Evolutionary conservation across 2,113 vertebrate species (phyloP).

Genomic region (Mesocricetus auratus): DNA sequence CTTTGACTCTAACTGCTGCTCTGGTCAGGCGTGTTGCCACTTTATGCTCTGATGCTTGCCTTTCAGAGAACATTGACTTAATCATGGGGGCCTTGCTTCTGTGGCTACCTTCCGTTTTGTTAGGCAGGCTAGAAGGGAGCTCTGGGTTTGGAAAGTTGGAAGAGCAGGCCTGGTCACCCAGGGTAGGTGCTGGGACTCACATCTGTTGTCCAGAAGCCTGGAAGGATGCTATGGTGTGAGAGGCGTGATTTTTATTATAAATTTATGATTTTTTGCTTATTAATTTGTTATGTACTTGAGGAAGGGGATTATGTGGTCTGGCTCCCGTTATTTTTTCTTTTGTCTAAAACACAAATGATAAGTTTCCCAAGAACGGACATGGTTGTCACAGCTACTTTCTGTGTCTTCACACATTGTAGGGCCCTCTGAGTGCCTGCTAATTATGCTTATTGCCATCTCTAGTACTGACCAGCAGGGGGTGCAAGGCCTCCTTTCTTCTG

Average conservation of each 20-base stretch:
- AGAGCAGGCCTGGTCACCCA: no score
- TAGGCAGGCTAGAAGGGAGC: not conserved
- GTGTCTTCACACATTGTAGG: not conserved
- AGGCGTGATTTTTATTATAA: no score
- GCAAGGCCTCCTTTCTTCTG: not conserved
- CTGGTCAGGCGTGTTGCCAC: no score
- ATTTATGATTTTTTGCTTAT: not conserved
- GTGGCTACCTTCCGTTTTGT: not conserved
- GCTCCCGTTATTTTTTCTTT: not conserved
- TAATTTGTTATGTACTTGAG: not conserved
- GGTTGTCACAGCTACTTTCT: not conserved
- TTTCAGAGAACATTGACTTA: not conserved
- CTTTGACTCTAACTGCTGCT: not conserved
- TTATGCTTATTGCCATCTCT: not conserved
- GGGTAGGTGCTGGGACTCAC: not conserved
- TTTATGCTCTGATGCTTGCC: not conserved
- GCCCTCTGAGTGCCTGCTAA: not conserved
- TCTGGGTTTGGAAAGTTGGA: not conserved
- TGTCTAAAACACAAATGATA: not conserved
- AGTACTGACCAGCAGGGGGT: not conserved
- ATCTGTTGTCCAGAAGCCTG: not conserved
- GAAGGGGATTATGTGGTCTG: not conserved
- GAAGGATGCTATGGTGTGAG: no score
- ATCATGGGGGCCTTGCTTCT: not conserved
- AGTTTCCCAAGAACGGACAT: not conserved